Evolutionary conservation across 2,797 vertebrate species (phyloP).

Genomic region (Tangara arthus): DNA sequence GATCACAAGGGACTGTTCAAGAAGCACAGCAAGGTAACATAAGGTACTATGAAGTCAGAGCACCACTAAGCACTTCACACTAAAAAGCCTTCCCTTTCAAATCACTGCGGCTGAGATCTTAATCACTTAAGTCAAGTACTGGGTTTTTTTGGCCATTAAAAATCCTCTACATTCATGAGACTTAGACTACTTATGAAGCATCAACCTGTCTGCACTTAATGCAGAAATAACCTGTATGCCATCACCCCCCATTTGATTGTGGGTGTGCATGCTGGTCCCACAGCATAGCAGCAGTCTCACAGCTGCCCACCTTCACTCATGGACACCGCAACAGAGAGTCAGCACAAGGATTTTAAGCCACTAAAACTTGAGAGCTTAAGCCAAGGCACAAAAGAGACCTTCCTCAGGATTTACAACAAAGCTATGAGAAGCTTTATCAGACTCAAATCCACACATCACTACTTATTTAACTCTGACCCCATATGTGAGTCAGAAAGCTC

Average conservation of each 20-base stretch:
- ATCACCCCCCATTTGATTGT: rapidly evolving
- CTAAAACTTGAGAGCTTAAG: neutral
- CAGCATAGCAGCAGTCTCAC: rapidly evolving
- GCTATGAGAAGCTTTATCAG: neutral
- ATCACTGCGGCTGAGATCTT: neutral
- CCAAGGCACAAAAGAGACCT: neutral
- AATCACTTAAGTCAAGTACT: neutral
- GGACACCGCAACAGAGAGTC: neutral
- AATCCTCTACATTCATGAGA: neutral
- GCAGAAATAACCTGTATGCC: neutral
- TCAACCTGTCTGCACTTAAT: neutral
- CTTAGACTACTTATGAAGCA: neutral
- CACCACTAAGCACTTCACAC: neutral
- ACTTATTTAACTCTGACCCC: neutral
- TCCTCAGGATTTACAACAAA: neutral
- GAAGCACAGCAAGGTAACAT: neutral
- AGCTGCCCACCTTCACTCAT: neutral
- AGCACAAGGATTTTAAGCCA: neutral
- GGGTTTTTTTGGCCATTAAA: neutral
- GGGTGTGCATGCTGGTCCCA: neutral
- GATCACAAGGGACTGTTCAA: neutral
- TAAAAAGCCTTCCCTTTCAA: neutral
- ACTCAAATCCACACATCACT: neutral
- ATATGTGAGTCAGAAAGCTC: rapidly evolving
- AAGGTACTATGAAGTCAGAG: neutral